Evolutionary conservation across 2,888 invertebrate species (phyloP), one percentile per base, ranked within the genome.

Genomic region (Drosophila anomalipes): DNA sequence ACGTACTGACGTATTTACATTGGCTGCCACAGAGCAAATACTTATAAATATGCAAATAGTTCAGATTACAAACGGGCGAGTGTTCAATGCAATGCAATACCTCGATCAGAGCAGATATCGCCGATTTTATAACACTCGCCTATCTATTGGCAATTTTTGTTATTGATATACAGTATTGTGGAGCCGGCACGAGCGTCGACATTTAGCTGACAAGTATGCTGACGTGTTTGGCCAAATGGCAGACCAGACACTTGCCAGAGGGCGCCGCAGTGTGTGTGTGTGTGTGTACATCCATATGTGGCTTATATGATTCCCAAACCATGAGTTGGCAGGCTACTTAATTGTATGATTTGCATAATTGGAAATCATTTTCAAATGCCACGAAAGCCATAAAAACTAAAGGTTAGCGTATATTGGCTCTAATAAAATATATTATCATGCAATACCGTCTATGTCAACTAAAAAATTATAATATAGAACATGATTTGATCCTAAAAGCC

Each of bases 11-110:
- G 47, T 47, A 47, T 47, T 26, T 26, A 47, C 47, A 7, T 1
- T 26, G 47, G 47, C 47, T 47, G 47, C 47, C 26, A 44, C 44
- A 44, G 1, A 44, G 22, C 39, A 66, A 70, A 82, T 59, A 61
- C 74, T 76, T 87, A 83, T 86, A 86, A 86, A 86, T 86, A 86
- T 86, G 86, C 87, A 86, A 86, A 81, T 83, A 83, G 87, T 86
- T 82, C 74, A 77, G 87, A 87, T 87, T 86, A 87, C 86, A 74
- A 60, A 35, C 62, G 44, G 52, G 49, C 66, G 7, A 59, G 39
- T 60, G 66, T 69, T 53, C 7, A 57, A 39, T 57, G 28, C 57
- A 70, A 70, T 79, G 70, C 69, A 64, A 32, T 74, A 59, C 63
- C 37, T 47, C 56, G 70, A 61, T 75, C 60, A n/a, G 69, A 70